Conservation (phyloP, 1,140 invertebrate genomes). For the Lasioglossum albipes region DNA sequence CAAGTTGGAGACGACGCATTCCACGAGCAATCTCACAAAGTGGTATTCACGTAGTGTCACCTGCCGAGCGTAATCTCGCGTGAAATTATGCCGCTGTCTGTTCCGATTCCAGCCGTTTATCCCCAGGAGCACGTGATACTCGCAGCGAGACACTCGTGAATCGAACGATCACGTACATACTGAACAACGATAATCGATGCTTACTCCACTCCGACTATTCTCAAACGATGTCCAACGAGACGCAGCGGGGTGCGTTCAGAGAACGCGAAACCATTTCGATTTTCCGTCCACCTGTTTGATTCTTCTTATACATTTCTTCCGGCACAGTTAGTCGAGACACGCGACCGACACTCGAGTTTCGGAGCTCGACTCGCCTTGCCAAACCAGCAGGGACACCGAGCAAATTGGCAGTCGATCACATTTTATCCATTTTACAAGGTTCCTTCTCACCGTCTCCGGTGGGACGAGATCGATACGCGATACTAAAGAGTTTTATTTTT, state of each 20-base stretch:
- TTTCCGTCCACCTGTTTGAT: constrained; percentile 52
- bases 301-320: constrained; percentile 41
- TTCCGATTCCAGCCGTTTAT: not conserved
- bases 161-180: constrained; percentile 29
- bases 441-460: too few species aligned
- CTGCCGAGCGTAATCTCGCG: not conserved
- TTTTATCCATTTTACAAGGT: not conserved
- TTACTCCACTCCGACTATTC: not conserved
- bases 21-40: constrained; percentile 34
- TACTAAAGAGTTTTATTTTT: too few species aligned
- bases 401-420: not conserved
- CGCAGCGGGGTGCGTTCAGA: not conserved
- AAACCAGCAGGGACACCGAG: not conserved
- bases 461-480: too few species aligned
- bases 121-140: too few species aligned
- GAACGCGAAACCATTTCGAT: not conserved
- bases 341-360: not conserved
- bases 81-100: not conserved
- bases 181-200: not conserved
- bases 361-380: too few species aligned
- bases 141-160: not conserved
- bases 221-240: not conserved
- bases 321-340: not conserved
- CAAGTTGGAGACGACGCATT: not conserved
- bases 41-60: constrained; percentile 26